Base-by-base conservation (phyloP, 2,113 vertebrate species). In the Gila orcuttii region DNA sequence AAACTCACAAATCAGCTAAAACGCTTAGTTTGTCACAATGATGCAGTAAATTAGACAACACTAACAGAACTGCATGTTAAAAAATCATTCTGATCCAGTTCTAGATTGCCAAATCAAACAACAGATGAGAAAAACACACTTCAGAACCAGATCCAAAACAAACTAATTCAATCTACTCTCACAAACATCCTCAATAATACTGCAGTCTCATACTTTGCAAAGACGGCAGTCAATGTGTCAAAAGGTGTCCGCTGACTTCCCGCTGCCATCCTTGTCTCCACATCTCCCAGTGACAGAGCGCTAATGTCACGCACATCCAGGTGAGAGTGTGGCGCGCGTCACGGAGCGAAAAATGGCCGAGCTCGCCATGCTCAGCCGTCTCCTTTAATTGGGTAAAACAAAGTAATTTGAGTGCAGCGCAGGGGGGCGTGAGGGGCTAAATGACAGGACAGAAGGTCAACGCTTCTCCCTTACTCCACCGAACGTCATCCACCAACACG, bases 381-480 rank as follows among this genome's bases (percentile, higher is more conserved):
- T 90, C 87, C 91, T 94, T 94, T 95, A 94, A 96, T 95, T 94
- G 94, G 93, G 88, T 95, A 92, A 95, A 95, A 95, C 93, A 95
- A 96, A 95, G 94, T 95, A 94, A 95, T 95, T 93, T 95, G 91
- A 93, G 93, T 90, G 90, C 92, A 45, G 91, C 89, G 83, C 92
- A 92, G 93, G 93, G 89, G 94, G 93, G 93, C 92, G 87, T 77
- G 42, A 89, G 92, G 92, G 94, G 94, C 93, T 95, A 95, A 95
- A 94, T 92, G 94, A 95, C 90, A 91, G 93, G 93, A 95, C 94
- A 95, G 94, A 95, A 95, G 95, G 95, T 95, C 94, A 95, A 84
- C 83, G 91, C 92, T 91, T 93, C 92, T 90, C 89, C 92, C 90
- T 94, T 91, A 92, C 92, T 93, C 94, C 85, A 91, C 91, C 80